phyloP scores from a whole-genome alignment of 2,888 invertebrate genomes.

The Nemotelus pantherinus region DNA sequence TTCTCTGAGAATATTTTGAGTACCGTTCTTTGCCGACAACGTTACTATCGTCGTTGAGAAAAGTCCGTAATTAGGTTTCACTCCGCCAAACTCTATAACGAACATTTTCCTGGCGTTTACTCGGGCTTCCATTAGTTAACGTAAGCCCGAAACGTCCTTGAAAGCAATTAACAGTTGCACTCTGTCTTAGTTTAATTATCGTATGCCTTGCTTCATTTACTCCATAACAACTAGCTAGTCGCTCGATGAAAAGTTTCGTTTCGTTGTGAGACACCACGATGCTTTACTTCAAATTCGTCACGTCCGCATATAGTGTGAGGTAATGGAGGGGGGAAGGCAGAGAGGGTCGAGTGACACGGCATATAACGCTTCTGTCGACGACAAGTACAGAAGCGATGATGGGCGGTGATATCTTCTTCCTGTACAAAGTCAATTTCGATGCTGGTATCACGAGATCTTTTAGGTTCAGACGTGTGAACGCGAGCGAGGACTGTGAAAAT shows the following conservation, averaged over 20 bases:
- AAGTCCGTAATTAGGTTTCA: slow-evolving; percentile 32
- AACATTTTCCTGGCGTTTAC: slow-evolving; percentile 40
- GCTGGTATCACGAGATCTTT: not conserved
- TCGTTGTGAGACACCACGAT: slow-evolving; percentile 10
- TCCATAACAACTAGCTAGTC: slow-evolving; percentile 8
- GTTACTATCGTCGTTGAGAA: not conserved
- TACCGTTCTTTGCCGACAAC: slow-evolving; percentile 15
- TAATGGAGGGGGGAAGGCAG: not conserved
- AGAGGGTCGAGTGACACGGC: not conserved
- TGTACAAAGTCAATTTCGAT: not conserved
- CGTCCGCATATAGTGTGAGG: not conserved
- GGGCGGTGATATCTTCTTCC: not conserved
- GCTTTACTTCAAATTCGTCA: slow-evolving; percentile 25
- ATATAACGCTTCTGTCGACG: not conserved
- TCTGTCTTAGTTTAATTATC: slow-evolving; percentile 43
- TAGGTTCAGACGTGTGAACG: not conserved
- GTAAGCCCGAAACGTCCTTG: slow-evolving; percentile 40
- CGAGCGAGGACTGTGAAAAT: too few relatives aligned
- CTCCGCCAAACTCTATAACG: slow-evolving; percentile 35
- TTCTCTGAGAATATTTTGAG: slow-evolving; percentile 5
- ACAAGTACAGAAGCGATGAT: too few relatives aligned
- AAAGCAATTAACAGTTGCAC: slow-evolving; percentile 45
- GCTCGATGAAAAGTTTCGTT: slow-evolving; percentile 8
- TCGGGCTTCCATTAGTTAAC: slow-evolving; percentile 40
- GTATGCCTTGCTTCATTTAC: slow-evolving; percentile 43